Conservation (phyloP, 2,888 invertebrate genomes). For the Spodoptera littoralis region DNA sequence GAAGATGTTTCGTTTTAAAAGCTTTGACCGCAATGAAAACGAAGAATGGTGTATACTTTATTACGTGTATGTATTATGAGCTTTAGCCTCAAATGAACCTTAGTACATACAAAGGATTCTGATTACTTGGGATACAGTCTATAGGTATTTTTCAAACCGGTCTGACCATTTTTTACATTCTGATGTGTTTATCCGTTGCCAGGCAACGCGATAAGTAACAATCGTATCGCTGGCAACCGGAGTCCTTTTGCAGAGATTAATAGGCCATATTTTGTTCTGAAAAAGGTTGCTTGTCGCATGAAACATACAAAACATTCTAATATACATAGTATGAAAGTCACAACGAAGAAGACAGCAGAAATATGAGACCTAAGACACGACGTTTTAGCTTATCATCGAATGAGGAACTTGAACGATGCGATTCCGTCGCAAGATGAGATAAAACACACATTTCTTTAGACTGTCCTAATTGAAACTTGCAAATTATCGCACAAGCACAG, state of each 20-base stretch:
- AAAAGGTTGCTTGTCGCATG: slow-evolving; percentile 37
- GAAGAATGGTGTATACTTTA: too few species aligned
- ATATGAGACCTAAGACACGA: not conserved
- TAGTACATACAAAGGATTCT: too few species aligned
- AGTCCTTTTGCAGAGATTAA: slow-evolving; percentile 37
- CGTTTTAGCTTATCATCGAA: too few species aligned
- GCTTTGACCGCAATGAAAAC: not conserved
- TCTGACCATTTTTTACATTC: not conserved
- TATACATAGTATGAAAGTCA: slow-evolving; percentile 1
- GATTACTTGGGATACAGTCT: too few species aligned
- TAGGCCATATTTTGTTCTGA: slow-evolving; percentile 33
- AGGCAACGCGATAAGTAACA: not conserved
- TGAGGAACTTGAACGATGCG: too few species aligned
- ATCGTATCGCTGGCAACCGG: not conserved
- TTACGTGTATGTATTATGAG: too few species aligned
- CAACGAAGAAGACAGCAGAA: slow-evolving; percentile 5
- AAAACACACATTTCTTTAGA: too few species aligned
- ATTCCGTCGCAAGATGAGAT: too few species aligned
- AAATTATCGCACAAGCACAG: too few species aligned
- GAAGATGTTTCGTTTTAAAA: not conserved
- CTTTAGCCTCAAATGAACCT: too few species aligned
- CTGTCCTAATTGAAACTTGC: too few species aligned
- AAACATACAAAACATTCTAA: not conserved
- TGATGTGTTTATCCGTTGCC: not conserved
- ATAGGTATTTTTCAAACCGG: not conserved